Evolutionary conservation across 2,797 vertebrate species (phyloP), one percentile per base, ranked within the genome.

Genomic region (Alca torda): DNA sequence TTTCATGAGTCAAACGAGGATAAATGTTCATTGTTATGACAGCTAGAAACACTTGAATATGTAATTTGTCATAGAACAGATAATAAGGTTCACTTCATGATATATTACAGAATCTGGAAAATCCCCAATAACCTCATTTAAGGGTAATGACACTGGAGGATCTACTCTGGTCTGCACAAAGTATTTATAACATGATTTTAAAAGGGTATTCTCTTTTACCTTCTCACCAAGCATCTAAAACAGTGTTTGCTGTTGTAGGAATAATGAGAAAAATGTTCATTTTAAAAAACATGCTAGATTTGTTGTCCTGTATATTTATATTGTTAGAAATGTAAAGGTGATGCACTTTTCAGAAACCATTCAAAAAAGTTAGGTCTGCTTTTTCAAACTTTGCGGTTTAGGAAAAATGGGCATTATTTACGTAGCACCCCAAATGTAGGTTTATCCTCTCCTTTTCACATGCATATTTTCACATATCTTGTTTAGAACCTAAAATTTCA

Each of bases 21-120:
- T 81, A 96, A 96, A 95, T 94, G 35, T 48, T 94, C 89, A 86
- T 72, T 91, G 87, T 94, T 95, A 95, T 93, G 95, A 95, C 83
- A 96, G 54, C 48, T 84, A 91, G 80, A 94, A 90, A 90, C 30
- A 86, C 21, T 4, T 64, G 72, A 82, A 73, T 93, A 69, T 83
- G 64, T 87, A 92, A 95, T 92, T 88, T 84, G 73, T 74, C 75
- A 93, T 16, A 72, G 37, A 96, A 94, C 25, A 69, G n/a, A 87
- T 64, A 96, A 81, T 89, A 56, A 61, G 39, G 28, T 79, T 93
- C 30, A 39, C 43, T 93, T 93, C 92, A 68, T 57, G 53, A 65
- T 72, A 41, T 13, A 80, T 85, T 79, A 23, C 54, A 64, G 67
- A 94, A 89, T 37, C 56, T 80, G 73, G 41, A 65, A 93, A 60